Percentiles rank a stretch among this genome's conserved stretches.
These are phyloP conservation scores for Alentia gelatinosa DNA, from an alignment of 2,888 invertebrate genomes.

Conservation along the genomic window DNA sequence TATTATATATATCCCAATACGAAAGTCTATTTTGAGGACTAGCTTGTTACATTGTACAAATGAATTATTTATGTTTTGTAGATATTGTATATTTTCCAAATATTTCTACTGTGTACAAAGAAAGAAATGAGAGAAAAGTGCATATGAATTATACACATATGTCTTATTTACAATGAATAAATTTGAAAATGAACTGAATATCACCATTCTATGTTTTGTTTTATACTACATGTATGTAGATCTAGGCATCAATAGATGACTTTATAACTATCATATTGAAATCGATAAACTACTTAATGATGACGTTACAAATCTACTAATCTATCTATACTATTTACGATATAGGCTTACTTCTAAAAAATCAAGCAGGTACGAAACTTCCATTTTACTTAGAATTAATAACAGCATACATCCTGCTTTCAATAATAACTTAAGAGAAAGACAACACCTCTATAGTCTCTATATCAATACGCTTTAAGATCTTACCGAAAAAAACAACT, in stretches of 20 bases:
- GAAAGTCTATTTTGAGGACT: not conserved
- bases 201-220: not conserved
- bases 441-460: too few species aligned
- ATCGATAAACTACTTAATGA: too few species aligned
- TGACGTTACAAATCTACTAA: too few species aligned
- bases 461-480: too few species aligned
- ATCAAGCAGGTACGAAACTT: too few species aligned
- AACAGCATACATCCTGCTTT: too few species aligned
- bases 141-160: constrained; percentile 44
- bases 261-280: not conserved
- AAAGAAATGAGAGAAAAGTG: not conserved
- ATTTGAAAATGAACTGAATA: not conserved
- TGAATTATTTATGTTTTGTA: constrained; percentile 12
- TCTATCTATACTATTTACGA: too few species aligned
- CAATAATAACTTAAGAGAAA: too few species aligned
- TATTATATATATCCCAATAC: not conserved
- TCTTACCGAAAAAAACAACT: too few species aligned
- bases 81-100: not conserved
- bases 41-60: not conserved
- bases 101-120: not conserved
- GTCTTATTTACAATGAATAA: constrained; percentile 37
- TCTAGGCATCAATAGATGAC: too few species aligned
- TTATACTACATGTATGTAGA: not conserved
- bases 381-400: too few species aligned
- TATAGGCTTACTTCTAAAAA: too few species aligned